Base-by-base conservation (phyloP, 2,888 invertebrate species). In the Pandemis corylana region DNA sequence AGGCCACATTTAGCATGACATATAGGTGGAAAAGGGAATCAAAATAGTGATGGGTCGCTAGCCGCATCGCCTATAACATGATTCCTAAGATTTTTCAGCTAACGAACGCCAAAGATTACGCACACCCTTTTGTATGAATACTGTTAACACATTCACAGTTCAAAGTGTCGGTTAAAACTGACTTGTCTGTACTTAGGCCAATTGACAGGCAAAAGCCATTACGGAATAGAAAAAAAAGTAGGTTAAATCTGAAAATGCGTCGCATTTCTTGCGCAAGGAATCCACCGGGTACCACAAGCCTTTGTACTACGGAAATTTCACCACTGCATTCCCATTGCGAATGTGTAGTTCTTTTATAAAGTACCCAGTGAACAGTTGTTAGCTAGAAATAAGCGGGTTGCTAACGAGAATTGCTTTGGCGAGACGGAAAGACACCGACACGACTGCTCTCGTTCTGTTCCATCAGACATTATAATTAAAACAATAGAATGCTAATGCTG, bases 231-330 rank as follows among this genome's bases (percentile, higher is more conserved):
- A 75, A 67, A 53, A 20, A 68, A 75, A 66, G 62, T 62, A 49
- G 68, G 74, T 28, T 74, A 68, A 28, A 56, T 46, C 56, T 68
- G 76, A 76, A 78, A 77, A 80, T 77, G 79, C 77, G 75, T 77
- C 76, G 76, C 77, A 80, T 79, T 82, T 66, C 68, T 68, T 64
- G 10, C 46, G 68, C 68, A 68, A 65, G 68, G 36, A 68, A 62
- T 75, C 70, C 70, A 67, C 68, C 42, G 77, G 79, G 78, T 81
- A 68, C 72, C 69, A 76, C 72, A 61, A 74, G 68, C 79, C 81
- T 84, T 80, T 81, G 78, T 82, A 68, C 68, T 68, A 70, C 41
- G 66, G 53, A 71, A 71, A 66, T 67, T 77, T 76, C 71, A 44
- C 46, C 72, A 56, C 42, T 61, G 71, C 72, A 72, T 72, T 76